Evolutionary conservation across 64 coral and sea anemone species (phyloP), one percentile per base, ranked within the genome.

Genomic region (Cladopsammia gracilis): DNA sequence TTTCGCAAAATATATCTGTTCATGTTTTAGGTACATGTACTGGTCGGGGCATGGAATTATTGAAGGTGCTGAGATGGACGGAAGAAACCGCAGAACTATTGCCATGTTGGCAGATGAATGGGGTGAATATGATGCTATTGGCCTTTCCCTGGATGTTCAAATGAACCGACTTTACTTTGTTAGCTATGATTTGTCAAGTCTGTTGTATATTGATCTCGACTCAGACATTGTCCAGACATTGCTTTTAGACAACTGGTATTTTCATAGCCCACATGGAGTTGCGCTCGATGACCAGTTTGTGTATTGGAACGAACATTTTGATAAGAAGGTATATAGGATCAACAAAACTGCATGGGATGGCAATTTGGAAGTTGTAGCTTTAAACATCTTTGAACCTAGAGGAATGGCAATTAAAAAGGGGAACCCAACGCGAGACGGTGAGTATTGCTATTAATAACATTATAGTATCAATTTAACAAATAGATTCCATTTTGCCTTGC

Each of bases 121-220:
- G 13, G 62, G 62, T 10, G 0, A 10, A 10, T 16, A 50, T 13
- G 58, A 20, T 62, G 66, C 77, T 46, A 22, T 11, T 22, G 89
- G 89, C 14, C 78, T 91, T 11, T 51, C 78, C 0, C 1, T 91
- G 10, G 89, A 91, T 25, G 34, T 47, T 7, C 13, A 82, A 22
- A 75, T 5, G 7, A 91, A 91, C 20, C 66, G 89, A 73, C 18
- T 91, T 15, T 91, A 91, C 54, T 91, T 84, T 50, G 80, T 64
- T 19, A 84, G 80, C 42, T 64, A 14, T 8, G 47, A 2, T 34
- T 4, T 47, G 8, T 19, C 48, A 48, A 23, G 43, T 4, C 8
- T 84, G n/a, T 14, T 84, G 6, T 84, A 67, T 46, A 23, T 84
- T 67, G 60, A 84, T 64, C 62, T 82, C 34, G 58, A 45, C 34